phyloP scores from a whole-genome alignment of 2,113 vertebrate genomes.

The Phyllopteryx taeniolatus region DNA sequence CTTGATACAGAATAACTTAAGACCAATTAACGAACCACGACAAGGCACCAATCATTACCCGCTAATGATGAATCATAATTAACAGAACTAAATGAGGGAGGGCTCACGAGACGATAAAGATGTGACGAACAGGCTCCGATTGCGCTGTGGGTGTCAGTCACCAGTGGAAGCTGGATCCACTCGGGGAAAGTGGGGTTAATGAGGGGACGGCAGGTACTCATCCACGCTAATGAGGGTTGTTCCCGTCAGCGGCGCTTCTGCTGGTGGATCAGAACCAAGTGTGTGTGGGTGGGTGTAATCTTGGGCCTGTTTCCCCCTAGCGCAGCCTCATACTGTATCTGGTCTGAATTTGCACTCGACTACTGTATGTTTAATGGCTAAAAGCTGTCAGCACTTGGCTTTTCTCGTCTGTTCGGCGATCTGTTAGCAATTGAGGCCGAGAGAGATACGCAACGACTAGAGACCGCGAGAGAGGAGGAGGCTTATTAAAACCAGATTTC shows the following conservation, averaged over 20 bases:
- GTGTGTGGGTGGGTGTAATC: slow-evolving; percentile 37
- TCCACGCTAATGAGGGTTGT: slow-evolving; percentile 57
- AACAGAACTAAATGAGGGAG: background rate
- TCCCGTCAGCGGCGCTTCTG: slow-evolving; percentile 47
- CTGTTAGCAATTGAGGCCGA: slow-evolving; percentile 64
- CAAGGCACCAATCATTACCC: background rate
- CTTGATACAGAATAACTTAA: background rate
- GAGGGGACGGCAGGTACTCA: slow-evolving; percentile 57
- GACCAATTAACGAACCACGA: background rate
- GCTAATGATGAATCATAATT: background rate
- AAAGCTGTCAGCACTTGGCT: slow-evolving; percentile 87
- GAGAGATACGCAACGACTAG: slow-evolving; percentile 5
- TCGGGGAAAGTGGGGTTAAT: slow-evolving; percentile 41
- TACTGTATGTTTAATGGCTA: slow-evolving; percentile 98
- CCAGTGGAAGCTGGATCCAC: background rate
- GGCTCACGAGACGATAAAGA: background rate
- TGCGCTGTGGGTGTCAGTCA: background rate
- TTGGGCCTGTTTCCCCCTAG: slow-evolving; percentile 38
- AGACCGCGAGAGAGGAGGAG: slow-evolving; percentile 49
- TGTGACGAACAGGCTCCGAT: slow-evolving; percentile 6
- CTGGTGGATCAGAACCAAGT: slow-evolving; percentile 21
- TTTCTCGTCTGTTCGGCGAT: slow-evolving; percentile 68
- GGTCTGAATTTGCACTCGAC: slow-evolving; percentile 90
- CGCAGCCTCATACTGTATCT: slow-evolving; percentile 70
- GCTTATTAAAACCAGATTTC: slow-evolving; percentile 99